Percentiles rank a stretch among this genome's conserved stretches.
phyloP scores from a whole-genome alignment of 1,140 invertebrate genomes.

The Belonocnema kinseyi region DNA sequence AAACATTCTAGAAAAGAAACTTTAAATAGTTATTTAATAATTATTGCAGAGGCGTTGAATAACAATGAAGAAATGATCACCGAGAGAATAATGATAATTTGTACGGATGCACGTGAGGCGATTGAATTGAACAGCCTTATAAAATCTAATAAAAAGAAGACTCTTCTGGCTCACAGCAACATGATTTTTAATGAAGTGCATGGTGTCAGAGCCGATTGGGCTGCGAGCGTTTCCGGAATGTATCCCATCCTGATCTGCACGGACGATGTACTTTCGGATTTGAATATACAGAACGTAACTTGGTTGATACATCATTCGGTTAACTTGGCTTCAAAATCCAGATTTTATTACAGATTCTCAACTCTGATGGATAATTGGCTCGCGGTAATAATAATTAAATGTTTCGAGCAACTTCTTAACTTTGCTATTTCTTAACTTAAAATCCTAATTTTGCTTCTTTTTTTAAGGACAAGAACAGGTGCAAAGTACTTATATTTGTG shows the following conservation, averaged over 20 bases:
- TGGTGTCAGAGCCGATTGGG: constrained; percentile 62
- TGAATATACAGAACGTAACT: constrained; percentile 65
- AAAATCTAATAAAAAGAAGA: constrained; percentile 44
- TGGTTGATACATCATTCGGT: constrained; percentile 72
- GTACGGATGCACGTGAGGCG: constrained; percentile 58
- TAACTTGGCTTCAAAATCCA: constrained; percentile 56
- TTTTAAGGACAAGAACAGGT: constrained; percentile 55
- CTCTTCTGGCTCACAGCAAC: constrained; percentile 57
- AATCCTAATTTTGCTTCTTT: constrained; percentile 38
- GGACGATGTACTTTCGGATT: constrained; percentile 64
- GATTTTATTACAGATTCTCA: constrained; percentile 70
- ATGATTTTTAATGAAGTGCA: constrained; percentile 52
- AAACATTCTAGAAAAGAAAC: neutral
- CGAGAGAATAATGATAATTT: constrained; percentile 66
- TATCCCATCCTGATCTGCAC: constrained; percentile 70
- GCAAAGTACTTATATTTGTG: constrained; percentile 63
- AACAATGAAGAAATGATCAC: constrained; percentile 34
- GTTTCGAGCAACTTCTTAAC: constrained; percentile 21
- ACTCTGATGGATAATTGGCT: constrained; percentile 66
- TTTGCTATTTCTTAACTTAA: constrained; percentile 30
- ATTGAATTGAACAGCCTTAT: constrained; percentile 57
- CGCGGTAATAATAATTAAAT: constrained; percentile 53
- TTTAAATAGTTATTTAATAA: constrained; percentile 21
- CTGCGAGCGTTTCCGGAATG: constrained; percentile 50
- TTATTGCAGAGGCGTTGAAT: constrained; percentile 53